A percentile compares a stretch with the other conserved stretches of the same genome.
Conservation (phyloP, 1,140 invertebrate genomes). For the Apis florea region DNA sequence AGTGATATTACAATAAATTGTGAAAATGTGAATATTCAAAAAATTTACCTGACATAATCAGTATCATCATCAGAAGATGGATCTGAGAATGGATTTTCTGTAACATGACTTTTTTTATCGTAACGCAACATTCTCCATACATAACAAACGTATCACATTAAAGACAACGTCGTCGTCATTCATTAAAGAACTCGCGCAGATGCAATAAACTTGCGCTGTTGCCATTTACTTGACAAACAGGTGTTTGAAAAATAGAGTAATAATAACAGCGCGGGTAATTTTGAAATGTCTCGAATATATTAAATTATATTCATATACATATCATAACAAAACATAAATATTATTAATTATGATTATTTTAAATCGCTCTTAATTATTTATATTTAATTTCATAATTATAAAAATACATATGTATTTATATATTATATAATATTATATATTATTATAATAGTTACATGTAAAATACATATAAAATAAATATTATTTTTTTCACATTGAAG, state of each 20-base stretch:
- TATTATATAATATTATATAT: no score
- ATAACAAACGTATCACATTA: slow-evolving; percentile 4
- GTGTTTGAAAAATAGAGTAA: not conserved
- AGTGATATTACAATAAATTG: no score
- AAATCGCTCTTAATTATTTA: not conserved
- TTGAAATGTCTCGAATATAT: not conserved
- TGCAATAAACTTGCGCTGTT: slow-evolving; percentile 31
- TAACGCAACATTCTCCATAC: slow-evolving; percentile 30
- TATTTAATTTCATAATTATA: not conserved
- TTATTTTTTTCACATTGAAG: no score
- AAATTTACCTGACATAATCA: slow-evolving; percentile 41
- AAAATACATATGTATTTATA: not conserved
- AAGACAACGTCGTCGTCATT: slow-evolving; percentile 8
- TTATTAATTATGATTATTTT: no score
- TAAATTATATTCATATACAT: no score
- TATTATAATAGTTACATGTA: no score
- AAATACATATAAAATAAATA: no score
- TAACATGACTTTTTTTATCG: slow-evolving; percentile 4
- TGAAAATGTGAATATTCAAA: not conserved
- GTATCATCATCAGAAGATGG: slow-evolving; percentile 56
- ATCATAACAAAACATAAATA: not conserved
- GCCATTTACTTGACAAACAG: slow-evolving; percentile 20
- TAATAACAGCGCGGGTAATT: slow-evolving; percentile 9
- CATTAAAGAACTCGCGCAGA: slow-evolving; percentile 14
- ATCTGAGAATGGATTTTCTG: slow-evolving; percentile 10